A percentile compares a stretch with the other conserved stretches of the same genome.
Conservation (phyloP, 2,888 invertebrate species). For the Abscondita cerata region DNA sequence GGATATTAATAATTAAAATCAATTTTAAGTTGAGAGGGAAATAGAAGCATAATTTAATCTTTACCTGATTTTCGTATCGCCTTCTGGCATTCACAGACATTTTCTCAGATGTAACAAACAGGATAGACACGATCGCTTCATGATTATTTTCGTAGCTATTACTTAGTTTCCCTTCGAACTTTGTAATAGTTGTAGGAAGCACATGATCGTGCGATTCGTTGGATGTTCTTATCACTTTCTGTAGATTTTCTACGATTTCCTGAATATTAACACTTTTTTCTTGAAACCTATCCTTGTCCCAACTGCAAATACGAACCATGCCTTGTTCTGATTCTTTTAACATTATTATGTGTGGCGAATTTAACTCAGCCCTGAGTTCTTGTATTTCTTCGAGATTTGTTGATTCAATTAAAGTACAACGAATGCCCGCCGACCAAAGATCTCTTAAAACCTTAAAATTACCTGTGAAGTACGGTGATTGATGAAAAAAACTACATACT, state of each 20-base stretch:
- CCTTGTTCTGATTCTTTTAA: conserved; percentile 67
- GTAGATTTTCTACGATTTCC: conserved; percentile 75
- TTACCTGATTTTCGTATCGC: conserved; percentile 75
- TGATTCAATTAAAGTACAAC: conserved; percentile 68
- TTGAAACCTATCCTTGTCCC: conserved; percentile 71
- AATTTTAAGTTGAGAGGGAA: too few relatives aligned
- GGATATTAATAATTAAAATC: too few relatives aligned
- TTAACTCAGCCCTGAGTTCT: conserved; percentile 65
- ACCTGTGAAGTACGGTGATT: conserved; percentile 3
- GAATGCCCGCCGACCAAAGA: conserved; percentile 76
- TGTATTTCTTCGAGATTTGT: conserved; percentile 70
- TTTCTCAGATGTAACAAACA: conserved; percentile 72
- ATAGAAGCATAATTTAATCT: too few relatives aligned
- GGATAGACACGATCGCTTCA: conserved; percentile 65
- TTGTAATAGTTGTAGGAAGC: conserved; percentile 34
- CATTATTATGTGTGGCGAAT: conserved; percentile 67
- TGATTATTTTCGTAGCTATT: conserved; percentile 42
- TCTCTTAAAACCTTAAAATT: conserved; percentile 61
- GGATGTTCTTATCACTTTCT: conserved; percentile 64
- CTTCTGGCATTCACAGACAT: conserved; percentile 69
- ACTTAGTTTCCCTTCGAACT: conserved; percentile 50
- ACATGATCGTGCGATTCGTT: conserved; percentile 38
- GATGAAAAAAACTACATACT: conserved; percentile 44
- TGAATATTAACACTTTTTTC: conserved; percentile 67
- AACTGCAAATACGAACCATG: conserved; percentile 64